Evolutionary conservation across 2,797 vertebrate genomes (phyloP).

Genomic region (Nyctibius grandis): DNA sequence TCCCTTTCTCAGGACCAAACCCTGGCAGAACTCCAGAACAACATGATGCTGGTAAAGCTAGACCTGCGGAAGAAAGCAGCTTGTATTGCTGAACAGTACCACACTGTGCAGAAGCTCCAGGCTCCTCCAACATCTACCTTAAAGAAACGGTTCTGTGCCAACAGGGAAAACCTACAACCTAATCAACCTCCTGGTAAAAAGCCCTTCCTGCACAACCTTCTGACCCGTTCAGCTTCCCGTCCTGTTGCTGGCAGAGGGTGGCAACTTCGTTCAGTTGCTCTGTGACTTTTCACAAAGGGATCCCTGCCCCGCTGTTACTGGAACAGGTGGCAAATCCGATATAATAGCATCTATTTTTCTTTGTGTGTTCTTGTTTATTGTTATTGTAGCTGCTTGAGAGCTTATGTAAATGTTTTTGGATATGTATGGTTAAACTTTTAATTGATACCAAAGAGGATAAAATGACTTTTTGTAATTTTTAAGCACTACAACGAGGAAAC

Average conservation of each 20-base stretch:
- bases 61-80: slow-evolving; percentile 87
- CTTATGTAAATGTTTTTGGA: slow-evolving; percentile 30
- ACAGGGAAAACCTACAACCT: slow-evolving; percentile 85
- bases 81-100: slow-evolving; percentile 80
- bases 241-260: slow-evolving; percentile 64
- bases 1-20: slow-evolving; percentile 84
- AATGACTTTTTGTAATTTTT: slow-evolving; percentile 8
- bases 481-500: background rate
- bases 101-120: slow-evolving; percentile 75
- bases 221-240: slow-evolving; percentile 68
- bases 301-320: background rate
- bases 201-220: slow-evolving; percentile 75
- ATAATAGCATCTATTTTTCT: background rate
- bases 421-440: slow-evolving; percentile 32
- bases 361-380: slow-evolving; percentile 48
- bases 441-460: slow-evolving; percentile 43
- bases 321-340: slow-evolving; percentile 17
- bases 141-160: slow-evolving; percentile 83
- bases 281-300: slow-evolving; percentile 15
- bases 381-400: slow-evolving; percentile 25
- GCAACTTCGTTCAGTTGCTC: slow-evolving; percentile 53
- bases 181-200: slow-evolving; percentile 80
- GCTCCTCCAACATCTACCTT: slow-evolving; percentile 46
- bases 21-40: slow-evolving; percentile 92
- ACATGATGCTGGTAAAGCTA: slow-evolving; percentile 89